Evolutionary conservation across 2,113 vertebrate genomes (phyloP).

Genomic region (Gasterosteus aculeatus): DNA sequence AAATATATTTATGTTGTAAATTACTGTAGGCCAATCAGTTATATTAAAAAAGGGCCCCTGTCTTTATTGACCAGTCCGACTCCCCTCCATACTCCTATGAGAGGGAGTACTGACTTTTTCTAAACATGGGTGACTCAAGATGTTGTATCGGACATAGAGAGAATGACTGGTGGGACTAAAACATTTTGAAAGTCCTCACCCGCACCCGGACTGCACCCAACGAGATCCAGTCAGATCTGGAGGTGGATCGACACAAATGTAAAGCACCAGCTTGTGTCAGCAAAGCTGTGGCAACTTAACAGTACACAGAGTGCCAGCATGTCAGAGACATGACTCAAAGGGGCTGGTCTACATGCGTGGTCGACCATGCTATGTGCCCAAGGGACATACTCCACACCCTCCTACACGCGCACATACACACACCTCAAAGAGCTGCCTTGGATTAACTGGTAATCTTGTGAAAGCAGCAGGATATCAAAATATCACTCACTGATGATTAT

Average conservation of each 20-base stretch:
- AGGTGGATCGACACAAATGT: constrained; percentile 10
- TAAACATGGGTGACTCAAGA: no score
- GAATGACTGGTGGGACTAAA: background rate
- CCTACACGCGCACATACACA: background rate
- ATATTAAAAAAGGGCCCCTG: no score
- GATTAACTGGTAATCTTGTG: constrained; percentile 42
- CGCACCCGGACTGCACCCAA: background rate
- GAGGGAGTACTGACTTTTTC: no score
- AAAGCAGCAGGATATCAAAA: constrained; percentile 50
- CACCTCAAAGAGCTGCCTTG: constrained; percentile 24
- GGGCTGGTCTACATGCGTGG: constrained; percentile 10
- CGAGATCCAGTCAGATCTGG: constrained; percentile 9
- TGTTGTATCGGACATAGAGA: no score
- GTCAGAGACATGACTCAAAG: constrained; percentile 16
- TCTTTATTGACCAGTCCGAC: no score
- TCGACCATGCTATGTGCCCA: constrained; percentile 12
- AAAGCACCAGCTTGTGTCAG: constrained; percentile 25
- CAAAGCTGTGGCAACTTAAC: constrained; percentile 22
- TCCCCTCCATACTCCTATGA: no score
- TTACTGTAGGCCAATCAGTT: background rate
- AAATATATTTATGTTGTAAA: background rate
- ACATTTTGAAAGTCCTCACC: background rate
- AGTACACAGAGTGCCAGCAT: background rate
- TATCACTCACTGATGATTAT: constrained; percentile 33
- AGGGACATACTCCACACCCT: constrained; percentile 25